These are phyloP conservation scores for Brachyhypopomus gauderio DNA, from an alignment of 2,113 vertebrate genomes.

Conservation along the genomic window DNA sequence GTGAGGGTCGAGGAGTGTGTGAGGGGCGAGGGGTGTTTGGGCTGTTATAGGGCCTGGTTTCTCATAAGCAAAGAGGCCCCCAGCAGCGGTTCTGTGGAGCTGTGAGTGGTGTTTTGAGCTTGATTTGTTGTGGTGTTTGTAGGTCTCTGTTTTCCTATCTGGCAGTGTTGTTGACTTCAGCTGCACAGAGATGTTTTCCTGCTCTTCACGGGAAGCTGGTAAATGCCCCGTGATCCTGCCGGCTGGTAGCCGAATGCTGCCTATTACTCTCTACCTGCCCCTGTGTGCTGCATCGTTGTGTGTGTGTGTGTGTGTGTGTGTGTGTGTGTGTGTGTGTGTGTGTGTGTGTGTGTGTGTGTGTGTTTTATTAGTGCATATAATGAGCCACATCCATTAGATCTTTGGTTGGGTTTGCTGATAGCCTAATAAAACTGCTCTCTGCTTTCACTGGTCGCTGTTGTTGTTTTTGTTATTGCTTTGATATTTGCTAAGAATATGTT, in stretches of 20 bases:
- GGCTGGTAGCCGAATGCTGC: no score
- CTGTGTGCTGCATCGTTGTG: not conserved
- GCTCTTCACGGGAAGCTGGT: not conserved
- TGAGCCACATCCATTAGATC: no score
- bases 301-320: no score
- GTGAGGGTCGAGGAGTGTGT: no score
- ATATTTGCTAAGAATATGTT: no score
- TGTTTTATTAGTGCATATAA: not conserved
- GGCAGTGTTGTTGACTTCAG: not conserved
- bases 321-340: not conserved
- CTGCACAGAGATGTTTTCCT: not conserved
- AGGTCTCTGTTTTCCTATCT: not conserved
- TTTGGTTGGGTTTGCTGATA: no score
- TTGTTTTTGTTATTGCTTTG: no score
- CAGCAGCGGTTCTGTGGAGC: not conserved
- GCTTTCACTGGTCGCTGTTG: no score
- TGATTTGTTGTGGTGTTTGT: not conserved
- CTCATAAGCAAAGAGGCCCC: no score
- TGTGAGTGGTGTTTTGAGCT: not conserved
- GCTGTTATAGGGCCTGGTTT: not conserved
- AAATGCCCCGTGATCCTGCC: not conserved
- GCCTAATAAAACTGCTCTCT: no score
- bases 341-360: not conserved
- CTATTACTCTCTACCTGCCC: not conserved
- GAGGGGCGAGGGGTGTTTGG: constrained; percentile 1